These are phyloP conservation scores for Glareola pratincola DNA, from an alignment of 2,113 vertebrate genomes.

Conservation along the genomic window DNA sequence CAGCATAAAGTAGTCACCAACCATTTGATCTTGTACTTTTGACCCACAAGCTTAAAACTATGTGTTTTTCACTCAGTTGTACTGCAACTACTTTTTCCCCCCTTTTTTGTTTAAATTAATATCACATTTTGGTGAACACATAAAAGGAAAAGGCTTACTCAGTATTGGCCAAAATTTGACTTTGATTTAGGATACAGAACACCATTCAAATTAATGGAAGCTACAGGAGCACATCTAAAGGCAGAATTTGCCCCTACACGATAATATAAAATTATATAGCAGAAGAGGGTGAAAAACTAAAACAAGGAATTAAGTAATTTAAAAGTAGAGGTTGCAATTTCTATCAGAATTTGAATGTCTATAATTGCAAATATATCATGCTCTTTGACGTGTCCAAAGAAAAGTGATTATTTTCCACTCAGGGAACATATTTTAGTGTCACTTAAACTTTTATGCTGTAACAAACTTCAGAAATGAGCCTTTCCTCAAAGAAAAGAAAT, in stretches of 20 bases:
- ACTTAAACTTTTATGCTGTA: slow-evolving; percentile 61
- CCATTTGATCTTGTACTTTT: background rate
- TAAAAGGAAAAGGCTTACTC: background rate
- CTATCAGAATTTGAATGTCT: slow-evolving; percentile 49
- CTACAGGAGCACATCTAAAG: background rate
- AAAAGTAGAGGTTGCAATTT: slow-evolving; percentile 30
- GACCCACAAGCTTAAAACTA: background rate
- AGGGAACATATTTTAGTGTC: slow-evolving; percentile 39
- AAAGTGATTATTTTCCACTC: slow-evolving; percentile 65
- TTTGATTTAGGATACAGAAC: background rate
- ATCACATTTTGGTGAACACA: background rate
- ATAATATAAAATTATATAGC: slow-evolving; percentile 47
- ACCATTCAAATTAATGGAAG: background rate
- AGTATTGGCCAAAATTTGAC: background rate
- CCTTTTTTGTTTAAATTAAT: background rate
- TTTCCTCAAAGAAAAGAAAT: slow-evolving; percentile 16
- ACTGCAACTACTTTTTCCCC: background rate
- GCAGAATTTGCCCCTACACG: background rate
- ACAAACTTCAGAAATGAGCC: slow-evolving; percentile 60
- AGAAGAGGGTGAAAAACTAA: slow-evolving; percentile 20
- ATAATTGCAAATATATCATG: slow-evolving; percentile 31
- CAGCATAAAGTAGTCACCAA: background rate
- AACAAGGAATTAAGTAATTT: slow-evolving; percentile 52
- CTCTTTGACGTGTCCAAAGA: slow-evolving; percentile 41
- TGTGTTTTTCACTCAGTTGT: background rate